Percentiles rank a stretch among this genome's conserved stretches.
Conservation (phyloP, 2,797 vertebrate genomes). For the Hozukius guyotensis region DNA sequence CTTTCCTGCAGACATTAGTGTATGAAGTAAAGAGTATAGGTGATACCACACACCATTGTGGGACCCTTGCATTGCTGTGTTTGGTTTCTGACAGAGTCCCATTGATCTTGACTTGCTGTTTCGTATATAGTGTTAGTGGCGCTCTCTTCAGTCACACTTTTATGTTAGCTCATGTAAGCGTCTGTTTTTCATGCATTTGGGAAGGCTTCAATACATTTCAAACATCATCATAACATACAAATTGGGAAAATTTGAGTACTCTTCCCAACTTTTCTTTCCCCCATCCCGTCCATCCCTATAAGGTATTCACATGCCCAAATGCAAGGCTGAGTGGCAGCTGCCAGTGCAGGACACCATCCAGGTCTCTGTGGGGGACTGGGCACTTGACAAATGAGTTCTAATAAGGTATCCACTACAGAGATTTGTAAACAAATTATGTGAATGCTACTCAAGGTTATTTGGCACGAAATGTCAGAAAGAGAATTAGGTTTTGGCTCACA, state of each 20-base stretch:
- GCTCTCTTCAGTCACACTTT: not conserved
- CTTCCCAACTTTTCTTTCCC: not conserved
- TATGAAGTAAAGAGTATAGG: not conserved
- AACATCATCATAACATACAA: not conserved
- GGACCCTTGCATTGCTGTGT: not conserved
- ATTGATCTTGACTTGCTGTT: not conserved
- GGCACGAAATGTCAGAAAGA: conserved; percentile 32
- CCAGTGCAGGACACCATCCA: conserved; percentile 14
- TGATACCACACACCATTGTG: not conserved
- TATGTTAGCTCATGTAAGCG: not conserved
- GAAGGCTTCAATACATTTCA: not conserved
- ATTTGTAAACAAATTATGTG: conserved; percentile 58
- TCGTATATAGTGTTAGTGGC: not conserved
- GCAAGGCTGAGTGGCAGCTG: not conserved
- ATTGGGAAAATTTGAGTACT: not conserved
- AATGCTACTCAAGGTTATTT: conserved; percentile 53
- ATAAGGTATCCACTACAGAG: conserved; percentile 29
- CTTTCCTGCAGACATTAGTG: not conserved
- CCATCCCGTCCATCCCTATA: not conserved
- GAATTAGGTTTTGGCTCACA: conserved; percentile 39
- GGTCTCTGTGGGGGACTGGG: conserved; percentile 14
- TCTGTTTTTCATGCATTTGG: too few species aligned
- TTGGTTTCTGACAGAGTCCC: not conserved
- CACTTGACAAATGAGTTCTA: conserved; percentile 43
- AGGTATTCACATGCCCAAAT: not conserved